Percentiles rank a stretch among this genome's conserved stretches.
phyloP scores from a whole-genome alignment of 2,113 vertebrate species.

The Pseudonaja textilis region DNA sequence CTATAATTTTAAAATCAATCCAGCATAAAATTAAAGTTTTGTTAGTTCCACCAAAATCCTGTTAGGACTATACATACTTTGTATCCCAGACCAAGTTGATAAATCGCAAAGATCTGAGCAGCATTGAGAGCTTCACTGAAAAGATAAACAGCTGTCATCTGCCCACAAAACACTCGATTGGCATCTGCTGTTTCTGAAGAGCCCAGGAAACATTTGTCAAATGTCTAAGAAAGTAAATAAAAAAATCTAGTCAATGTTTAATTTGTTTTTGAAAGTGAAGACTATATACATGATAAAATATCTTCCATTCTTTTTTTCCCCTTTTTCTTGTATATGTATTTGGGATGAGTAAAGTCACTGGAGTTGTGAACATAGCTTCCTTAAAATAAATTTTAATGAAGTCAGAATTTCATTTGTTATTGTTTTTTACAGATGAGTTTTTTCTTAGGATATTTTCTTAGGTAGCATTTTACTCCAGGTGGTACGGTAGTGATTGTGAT shows the following conservation, averaged over 20 bases:
- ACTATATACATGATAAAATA: background rate
- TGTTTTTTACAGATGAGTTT: background rate
- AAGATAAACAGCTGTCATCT: slow-evolving; percentile 96
- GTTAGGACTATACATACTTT: slow-evolving; percentile 76
- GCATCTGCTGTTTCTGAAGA: slow-evolving; percentile 95
- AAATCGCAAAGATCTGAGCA: slow-evolving; percentile 96
- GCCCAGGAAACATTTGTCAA: slow-evolving; percentile 98
- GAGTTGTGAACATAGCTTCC: background rate
- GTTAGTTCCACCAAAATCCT: background rate
- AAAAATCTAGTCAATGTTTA: background rate
- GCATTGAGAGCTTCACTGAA: slow-evolving; percentile 94
- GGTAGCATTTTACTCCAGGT: background rate
- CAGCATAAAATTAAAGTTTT: background rate
- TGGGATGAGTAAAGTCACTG: background rate
- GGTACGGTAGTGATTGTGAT: background rate
- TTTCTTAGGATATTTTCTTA: background rate
- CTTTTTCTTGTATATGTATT: background rate
- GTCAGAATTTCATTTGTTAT: background rate
- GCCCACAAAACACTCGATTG: slow-evolving; percentile 95
- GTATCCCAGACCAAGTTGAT: slow-evolving; percentile 93
- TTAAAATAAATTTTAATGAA: background rate
- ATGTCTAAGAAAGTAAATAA: slow-evolving; percentile 80
- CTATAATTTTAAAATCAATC: background rate
- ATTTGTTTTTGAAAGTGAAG: background rate
- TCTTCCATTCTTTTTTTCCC: background rate